Evolutionary conservation across 1,140 invertebrate genomes (phyloP), one percentile per base, ranked within the genome.

Genomic region (Campodea augens): DNA sequence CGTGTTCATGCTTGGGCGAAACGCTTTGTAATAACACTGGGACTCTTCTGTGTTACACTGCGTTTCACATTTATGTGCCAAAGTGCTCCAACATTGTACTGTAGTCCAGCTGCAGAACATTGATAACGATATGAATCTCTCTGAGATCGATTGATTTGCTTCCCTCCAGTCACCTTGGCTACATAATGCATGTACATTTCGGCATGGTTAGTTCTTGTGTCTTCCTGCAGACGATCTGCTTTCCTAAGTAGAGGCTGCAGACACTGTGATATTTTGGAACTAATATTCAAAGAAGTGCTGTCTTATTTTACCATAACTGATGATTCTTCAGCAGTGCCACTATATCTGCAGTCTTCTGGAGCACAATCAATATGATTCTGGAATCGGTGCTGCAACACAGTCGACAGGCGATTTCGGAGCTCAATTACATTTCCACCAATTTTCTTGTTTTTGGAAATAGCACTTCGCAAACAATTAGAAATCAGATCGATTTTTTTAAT

Each of bases 151-250:
- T n/a, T n/a, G n/a, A n/a, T n/a, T n/a, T n/a, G n/a, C n/a, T n/a
- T n/a, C n/a, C n/a, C n/a, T 20, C 41, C 41, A 2, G 27, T 19
- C 12, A 43, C 13, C 27, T 43, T 43, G n/a, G 19, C 25, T 25
- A 43, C 41, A 7, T 2, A 7, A 43, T 24, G 27, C 41, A 43
- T 29, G 2, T 25, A 43, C 23, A 13, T 43, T 19, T 43, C 41
- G 3, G 41, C 41, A 0, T 22, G 22, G 23, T 43, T 43, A n/a
- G 41, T 43, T 3, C 22, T 43, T 1, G 27, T 25, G 4, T 43
- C 41, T 2, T 43, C 41, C n/a, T 25, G n/a, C 21, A 43, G 20
- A 29, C 1, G n/a, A 19, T 43, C 23, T 25, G 23, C 27, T 2
- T 43, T 43, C 41, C 2, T 43, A 19, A 4, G 12, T 4, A 43